Conservation (phyloP, 1,140 invertebrate species). For the Tetragonula clypearis region DNA sequence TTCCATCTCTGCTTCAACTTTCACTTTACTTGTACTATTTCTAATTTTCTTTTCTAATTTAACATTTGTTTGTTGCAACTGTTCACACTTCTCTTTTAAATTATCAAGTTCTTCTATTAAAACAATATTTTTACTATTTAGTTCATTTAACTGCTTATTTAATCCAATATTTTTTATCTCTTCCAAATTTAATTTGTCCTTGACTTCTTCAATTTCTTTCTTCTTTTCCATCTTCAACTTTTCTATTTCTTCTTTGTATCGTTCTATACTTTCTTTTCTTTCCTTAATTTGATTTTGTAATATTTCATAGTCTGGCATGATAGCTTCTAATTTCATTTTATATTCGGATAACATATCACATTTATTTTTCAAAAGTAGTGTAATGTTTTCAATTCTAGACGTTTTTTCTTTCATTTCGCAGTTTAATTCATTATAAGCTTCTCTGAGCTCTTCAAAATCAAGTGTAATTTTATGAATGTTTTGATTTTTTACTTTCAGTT, state of each 20-base stretch:
- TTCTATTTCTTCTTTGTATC: slow-evolving; percentile 71
- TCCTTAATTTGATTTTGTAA: slow-evolving; percentile 69
- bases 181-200: slow-evolving; percentile 64
- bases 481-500: slow-evolving; percentile 56
- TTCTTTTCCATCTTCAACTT: slow-evolving; percentile 61
- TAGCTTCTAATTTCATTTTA: slow-evolving; percentile 71
- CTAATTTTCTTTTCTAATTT: slow-evolving; percentile 69
- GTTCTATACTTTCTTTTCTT: slow-evolving; percentile 61
- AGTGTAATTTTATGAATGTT: slow-evolving; percentile 54
- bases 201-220: slow-evolving; percentile 52
- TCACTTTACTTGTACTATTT: slow-evolving; percentile 70
- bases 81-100: slow-evolving; percentile 56
- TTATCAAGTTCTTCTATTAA: slow-evolving; percentile 56
- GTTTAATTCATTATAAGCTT: slow-evolving; percentile 59
- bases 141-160: slow-evolving; percentile 67
- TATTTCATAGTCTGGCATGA: slow-evolving; percentile 70
- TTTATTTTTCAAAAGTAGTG: slow-evolving; percentile 70
- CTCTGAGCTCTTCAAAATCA: slow-evolving; percentile 63
- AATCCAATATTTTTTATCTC: slow-evolving; percentile 62
- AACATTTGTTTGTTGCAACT: slow-evolving; percentile 49
- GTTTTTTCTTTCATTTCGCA: slow-evolving; percentile 62
- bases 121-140: slow-evolving; percentile 64
- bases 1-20: slow-evolving; percentile 65
- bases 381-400: slow-evolving; percentile 68
- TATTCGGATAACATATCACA: slow-evolving; percentile 76